These are phyloP conservation scores for Zonotrichia leucophrys DNA, from an alignment of 2,113 vertebrate species.

Conservation along the genomic window DNA sequence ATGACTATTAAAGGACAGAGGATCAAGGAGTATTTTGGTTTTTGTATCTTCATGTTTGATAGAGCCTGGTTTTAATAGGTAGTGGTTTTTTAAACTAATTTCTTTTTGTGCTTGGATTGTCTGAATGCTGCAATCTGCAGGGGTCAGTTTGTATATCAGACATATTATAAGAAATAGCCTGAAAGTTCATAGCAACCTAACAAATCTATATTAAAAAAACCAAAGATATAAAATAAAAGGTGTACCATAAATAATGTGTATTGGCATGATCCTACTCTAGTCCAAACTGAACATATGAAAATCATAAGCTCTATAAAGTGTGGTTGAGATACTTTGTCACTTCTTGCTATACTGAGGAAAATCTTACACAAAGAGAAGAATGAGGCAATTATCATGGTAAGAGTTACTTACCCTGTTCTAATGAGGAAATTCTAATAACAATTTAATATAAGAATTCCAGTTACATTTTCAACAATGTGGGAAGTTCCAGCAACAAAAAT, in stretches of 20 bases:
- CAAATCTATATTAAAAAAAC: not conserved
- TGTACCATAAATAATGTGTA: not conserved
- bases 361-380: not conserved
- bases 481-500: not conserved
- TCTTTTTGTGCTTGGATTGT: not conserved
- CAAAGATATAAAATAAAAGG: not conserved
- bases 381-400: not conserved
- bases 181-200: not conserved
- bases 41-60: not conserved
- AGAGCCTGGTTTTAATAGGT: not conserved
- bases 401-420: not conserved
- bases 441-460: not conserved
- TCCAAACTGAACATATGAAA: not conserved
- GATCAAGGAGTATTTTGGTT: not conserved
- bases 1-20: not conserved
- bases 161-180: not conserved
- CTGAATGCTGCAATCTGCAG: not conserved
- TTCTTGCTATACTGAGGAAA: not conserved
- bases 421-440: not conserved
- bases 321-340: not conserved
- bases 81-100: not conserved
- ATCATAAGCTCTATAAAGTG: not conserved
- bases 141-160: not conserved
- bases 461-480: not conserved
- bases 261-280: not conserved